A percentile compares a stretch with the other conserved stretches of the same genome.
These are phyloP conservation scores for Pterophyllum scalare DNA, from an alignment of 2,113 vertebrate species.

Conservation along the genomic window DNA sequence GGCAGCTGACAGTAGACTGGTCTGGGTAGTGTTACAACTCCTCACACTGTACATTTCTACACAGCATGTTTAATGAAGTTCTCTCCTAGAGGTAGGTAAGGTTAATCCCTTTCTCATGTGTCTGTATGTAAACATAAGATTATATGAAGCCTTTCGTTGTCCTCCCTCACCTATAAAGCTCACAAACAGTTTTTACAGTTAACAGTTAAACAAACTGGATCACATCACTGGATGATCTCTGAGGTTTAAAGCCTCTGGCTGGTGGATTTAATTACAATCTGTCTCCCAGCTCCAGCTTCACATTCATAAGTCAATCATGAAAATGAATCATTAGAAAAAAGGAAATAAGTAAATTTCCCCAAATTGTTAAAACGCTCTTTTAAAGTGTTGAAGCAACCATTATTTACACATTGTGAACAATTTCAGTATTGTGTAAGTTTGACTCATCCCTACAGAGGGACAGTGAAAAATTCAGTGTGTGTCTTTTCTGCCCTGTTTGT, in stretches of 20 bases:
- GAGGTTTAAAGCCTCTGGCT: not conserved
- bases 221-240: not conserved
- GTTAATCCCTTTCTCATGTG: not conserved
- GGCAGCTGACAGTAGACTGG: slow-evolving; percentile 45
- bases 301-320: not conserved
- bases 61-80: not conserved
- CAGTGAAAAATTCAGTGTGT: not conserved
- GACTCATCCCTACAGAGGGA: not conserved
- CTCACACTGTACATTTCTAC: not conserved
- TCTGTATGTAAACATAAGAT: not conserved
- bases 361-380: not conserved
- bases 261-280: not conserved
- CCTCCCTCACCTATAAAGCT: not conserved
- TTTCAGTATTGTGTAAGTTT: not conserved
- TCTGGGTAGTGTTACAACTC: slow-evolving; percentile 33
- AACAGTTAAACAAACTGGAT: not conserved
- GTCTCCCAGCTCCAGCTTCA: not conserved
- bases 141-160: not conserved
- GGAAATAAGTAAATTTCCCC: not conserved
- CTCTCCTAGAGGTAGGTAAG: not conserved
- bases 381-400: not conserved
- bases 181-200: not conserved
- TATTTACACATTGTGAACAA: not conserved
- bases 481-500: not conserved
- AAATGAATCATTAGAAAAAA: not conserved